phyloP scores from a whole-genome alignment of 2,888 invertebrate species.

The Drosophila diplacantha region DNA sequence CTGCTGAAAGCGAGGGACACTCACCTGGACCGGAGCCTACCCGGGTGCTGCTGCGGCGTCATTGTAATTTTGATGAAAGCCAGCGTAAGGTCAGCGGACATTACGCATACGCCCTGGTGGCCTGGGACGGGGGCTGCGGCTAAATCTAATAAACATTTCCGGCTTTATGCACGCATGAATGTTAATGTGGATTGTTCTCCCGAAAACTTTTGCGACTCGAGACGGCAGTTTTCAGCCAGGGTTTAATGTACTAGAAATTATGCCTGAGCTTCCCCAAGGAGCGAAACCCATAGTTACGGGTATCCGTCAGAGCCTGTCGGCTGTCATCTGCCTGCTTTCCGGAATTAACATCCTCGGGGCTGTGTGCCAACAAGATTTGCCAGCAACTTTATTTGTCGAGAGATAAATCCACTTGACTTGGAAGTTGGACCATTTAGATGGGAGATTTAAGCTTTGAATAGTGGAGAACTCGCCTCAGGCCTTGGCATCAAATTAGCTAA shows the following conservation, averaged over 20 bases:
- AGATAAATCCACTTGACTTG: conserved; percentile 63
- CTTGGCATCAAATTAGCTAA: conserved; percentile 27
- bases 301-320: conserved; percentile 7
- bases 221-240: conserved; percentile 44
- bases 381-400: conserved; percentile 55
- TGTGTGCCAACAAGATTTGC: conserved; percentile 44
- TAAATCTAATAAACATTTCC: conserved; percentile 64
- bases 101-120: conserved; percentile 56
- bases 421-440: conserved; percentile 61
- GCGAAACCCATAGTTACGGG: conserved; percentile 25
- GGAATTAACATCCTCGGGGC: conserved; percentile 53
- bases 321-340: conserved; percentile 28
- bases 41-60: conserved; percentile 2
- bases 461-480: conserved; percentile 20
- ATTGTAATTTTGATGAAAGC: conserved; percentile 25
- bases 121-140: conserved; percentile 30
- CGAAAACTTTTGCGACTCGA: conserved; percentile 56
- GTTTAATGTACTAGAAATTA: conserved; percentile 64
- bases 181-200: conserved; percentile 59
- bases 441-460: conserved; percentile 47
- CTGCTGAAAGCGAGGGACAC: conserved; percentile 7
- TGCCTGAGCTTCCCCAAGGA: conserved; percentile 41
- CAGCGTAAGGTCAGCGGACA: conserved; percentile 28
- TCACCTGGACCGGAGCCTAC: conserved; percentile 9
- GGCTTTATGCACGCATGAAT: conserved; percentile 61